These are phyloP conservation scores for Musca domestica DNA, from an alignment of 1,140 invertebrate genomes.

Conservation along the genomic window DNA sequence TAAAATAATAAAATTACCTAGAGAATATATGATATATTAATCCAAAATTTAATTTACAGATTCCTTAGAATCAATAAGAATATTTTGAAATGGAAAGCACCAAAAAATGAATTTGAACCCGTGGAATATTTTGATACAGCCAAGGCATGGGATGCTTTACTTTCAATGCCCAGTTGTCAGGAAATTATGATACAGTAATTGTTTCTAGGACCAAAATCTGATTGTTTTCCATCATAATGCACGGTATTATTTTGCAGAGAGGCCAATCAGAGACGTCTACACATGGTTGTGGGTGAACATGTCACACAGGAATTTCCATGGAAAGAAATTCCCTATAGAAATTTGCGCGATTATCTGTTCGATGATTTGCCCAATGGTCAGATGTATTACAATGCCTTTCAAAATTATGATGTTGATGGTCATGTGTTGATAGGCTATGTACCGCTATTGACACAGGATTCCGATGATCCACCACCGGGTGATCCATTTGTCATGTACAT, in stretches of 20 bases:
- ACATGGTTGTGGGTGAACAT: slow-evolving; percentile 57
- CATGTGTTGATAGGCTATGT: slow-evolving; percentile 69
- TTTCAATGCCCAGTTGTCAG: slow-evolving; percentile 36
- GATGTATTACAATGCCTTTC: slow-evolving; percentile 56
- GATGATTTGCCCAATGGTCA: slow-evolving; percentile 54
- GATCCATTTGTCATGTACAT: slow-evolving; percentile 65
- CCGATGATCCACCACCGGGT: slow-evolving; percentile 60
- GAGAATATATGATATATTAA: neutral
- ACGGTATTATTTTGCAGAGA: slow-evolving; percentile 5
- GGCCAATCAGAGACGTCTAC: slow-evolving; percentile 53
- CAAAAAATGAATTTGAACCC: slow-evolving; percentile 21
- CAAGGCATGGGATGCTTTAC: slow-evolving; percentile 42
- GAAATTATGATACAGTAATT: slow-evolving; percentile 46
- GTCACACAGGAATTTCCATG: slow-evolving; percentile 73
- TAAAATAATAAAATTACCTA: neutral
- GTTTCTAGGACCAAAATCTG: neutral
- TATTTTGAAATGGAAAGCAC: slow-evolving; percentile 16
- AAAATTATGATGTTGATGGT: slow-evolving; percentile 55
- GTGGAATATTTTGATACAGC: slow-evolving; percentile 33
- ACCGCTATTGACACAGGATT: slow-evolving; percentile 60
- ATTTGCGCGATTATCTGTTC: slow-evolving; percentile 62
- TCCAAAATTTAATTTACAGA: neutral
- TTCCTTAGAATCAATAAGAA: slow-evolving; percentile 6
- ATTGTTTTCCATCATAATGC: too few species aligned
- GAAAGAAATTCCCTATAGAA: slow-evolving; percentile 63